Base-by-base conservation (phyloP, 2,888 invertebrate genomes). In the Eledona agricola region DNA sequence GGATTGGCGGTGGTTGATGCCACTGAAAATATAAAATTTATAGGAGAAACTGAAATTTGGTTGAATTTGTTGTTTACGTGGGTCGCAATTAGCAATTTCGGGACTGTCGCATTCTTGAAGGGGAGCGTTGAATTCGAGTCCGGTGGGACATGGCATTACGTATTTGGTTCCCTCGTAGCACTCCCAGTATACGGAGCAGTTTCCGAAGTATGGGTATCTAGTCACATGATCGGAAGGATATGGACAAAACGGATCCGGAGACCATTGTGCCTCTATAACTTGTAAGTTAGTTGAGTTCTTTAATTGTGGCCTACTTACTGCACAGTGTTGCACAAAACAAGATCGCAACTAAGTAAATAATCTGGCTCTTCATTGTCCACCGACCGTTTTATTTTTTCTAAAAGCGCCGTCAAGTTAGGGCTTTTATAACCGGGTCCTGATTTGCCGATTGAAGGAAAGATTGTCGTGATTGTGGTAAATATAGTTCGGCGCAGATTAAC, bases 201-300 rank as follows among this genome's bases (percentile, higher is more conserved):
- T 31, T 2, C 38, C 38, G 3, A 13, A 40, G 16, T 49, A 49
- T 10, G 11, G 49, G 10, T 29, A 40, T 12, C 26, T 13, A 1
- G 42, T 42, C 7, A 19, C 19, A n/a, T 32, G 16, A 9, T 42
- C 31, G 2, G 51, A 46, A 7, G 55, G 55, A 7, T 34, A 55
- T 12, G 50, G 51, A 26, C 55, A 55, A n/a, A 22, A 19, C 6
- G 55, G 49, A 17, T 51, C 51, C 4, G 54, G 50, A 11, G 50
- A 43, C 29, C 35, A 49, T 26, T 49, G 25, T 4, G 34, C 45
- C 13, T 22, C 49, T 50, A 19, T n/a, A n/a, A n/a, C n/a, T n/a
- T n/a, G n/a, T n/a, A n/a, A n/a, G n/a, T n/a, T n/a, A n/a, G n/a
- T n/a, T n/a, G n/a, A n/a, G n/a, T n/a, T n/a, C n/a, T n/a, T n/a